Base-by-base conservation (phyloP, 2,888 invertebrate species). In the Alloscopus bannaensis region DNA sequence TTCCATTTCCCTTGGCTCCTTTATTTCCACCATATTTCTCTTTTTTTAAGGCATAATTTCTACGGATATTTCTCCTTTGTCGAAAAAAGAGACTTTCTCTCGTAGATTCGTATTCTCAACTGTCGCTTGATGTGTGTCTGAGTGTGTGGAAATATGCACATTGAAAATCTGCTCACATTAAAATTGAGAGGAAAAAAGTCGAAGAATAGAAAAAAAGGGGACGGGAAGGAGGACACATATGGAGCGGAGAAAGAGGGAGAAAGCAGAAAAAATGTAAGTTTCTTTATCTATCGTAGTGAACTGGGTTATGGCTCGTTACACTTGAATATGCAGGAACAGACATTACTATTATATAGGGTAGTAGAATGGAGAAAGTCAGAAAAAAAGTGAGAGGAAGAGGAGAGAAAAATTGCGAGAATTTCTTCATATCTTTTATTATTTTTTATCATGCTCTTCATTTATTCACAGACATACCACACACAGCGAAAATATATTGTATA, bases 141-240 rank as follows among this genome's bases (percentile, higher is more conserved):
- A 72, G 40, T 50, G 64, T 42, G 45, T 42, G 20, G 11, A 26
- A 31, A 47, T 47, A 26, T 72, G 55, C 72, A 64, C 72, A 72
- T 72, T 72, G 72, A 64, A 73, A 73, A 73, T 73, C 65, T 66
- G 65, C 65, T 65, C 73, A 73, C 73, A 73, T 73, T 73, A 73
- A 73, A 65, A 73, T 73, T 73, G 73, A 66, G 73, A 73, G 72
- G 65, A 65, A 28, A 20, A 64, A 60, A 52, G n/a, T 40, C 52
- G 52, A 66, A 50, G 20, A 16, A 18, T 22, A 57, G 18, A 31
- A 66, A 52, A 62, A 50, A 16, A 52, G 52, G 65, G 73, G 50
- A 59, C 42, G 18, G 65, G 73, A 65, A 66, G 42, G 64, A 65
- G 73, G 73, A 73, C 73, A 73, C 73, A 73, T 73, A 73, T 73